Evolutionary conservation across 2,113 vertebrate species (phyloP), one percentile per base, ranked within the genome.

Genomic region (Zosterops hypoxanthus): DNA sequence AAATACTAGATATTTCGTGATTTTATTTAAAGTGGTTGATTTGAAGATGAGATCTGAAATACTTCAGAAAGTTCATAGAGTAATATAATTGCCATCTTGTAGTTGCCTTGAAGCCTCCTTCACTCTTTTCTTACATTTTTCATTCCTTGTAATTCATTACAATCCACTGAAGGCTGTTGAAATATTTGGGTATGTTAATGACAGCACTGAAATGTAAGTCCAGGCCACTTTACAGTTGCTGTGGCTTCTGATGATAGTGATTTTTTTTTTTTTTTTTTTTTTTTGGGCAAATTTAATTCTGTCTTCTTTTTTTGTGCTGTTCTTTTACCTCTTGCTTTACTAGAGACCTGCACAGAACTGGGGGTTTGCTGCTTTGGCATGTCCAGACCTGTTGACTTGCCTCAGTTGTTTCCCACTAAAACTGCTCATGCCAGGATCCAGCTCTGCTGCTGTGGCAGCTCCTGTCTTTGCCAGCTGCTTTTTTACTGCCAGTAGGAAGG

Each of bases 401-500:
- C 77, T 82, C 80, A 41, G 17, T 93, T 83, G 19, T 88, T 96
- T 78, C 82, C 41, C 56, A 50, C 78, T 90, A 3, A 44, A 80
- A 29, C 14, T 65, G 26, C 57, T 77, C 17, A 0, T 90, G 94
- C 90, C 92, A 94, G 85, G 76, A 66, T 52, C 78, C 82, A 78
- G 76, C 80, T 90, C 75, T 93, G 87, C 83, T 82, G 25, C 49
- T 95, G 68, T 85, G 84, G 71, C 55, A 65, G 56, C 86, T 92
- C 31, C 76, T 86, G 85, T 11, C 93, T 86, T 59, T 94, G 90
- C 94, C 95, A 96, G 72, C 82, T 88, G 64, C 82, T 78, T 93
- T 91, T 71, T 73, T 53, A 29, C 61, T 96, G 88, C 92, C 95
- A 93, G 8, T 31, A 21, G 82, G 76, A 94, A 86, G 34, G 75